Evolutionary conservation across 2,797 vertebrate genomes (phyloP).

Genomic region (Halcyon leucocephala): DNA sequence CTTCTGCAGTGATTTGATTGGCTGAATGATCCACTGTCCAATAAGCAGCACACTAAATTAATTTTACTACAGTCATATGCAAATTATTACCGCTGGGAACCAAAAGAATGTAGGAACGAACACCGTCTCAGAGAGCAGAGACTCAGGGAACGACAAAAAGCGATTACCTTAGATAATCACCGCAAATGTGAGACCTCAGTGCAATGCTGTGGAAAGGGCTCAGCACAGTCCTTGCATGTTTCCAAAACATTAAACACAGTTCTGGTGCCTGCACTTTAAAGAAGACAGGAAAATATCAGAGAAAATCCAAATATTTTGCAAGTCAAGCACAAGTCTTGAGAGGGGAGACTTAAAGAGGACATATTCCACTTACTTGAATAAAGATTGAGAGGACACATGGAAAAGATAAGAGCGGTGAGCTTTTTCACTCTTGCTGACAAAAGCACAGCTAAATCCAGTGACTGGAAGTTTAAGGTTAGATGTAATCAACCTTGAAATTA

Average conservation of each 20-base stretch:
- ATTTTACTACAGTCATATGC: slow-evolving; percentile 17
- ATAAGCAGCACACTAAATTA: slow-evolving; percentile 3
- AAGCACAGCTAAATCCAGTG: slow-evolving; percentile 50
- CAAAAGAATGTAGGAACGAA: neutral
- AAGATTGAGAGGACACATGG: neutral
- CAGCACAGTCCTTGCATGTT: neutral
- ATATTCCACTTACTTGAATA: neutral
- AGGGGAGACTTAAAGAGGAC: neutral
- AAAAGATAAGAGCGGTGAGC: neutral
- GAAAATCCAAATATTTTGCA: slow-evolving; percentile 8
- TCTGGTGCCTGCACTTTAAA: neutral
- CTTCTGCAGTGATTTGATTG: slow-evolving; percentile 30
- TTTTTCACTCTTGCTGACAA: slow-evolving; percentile 45
- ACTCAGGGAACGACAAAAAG: neutral
- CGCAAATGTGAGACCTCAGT: neutral
- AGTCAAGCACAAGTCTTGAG: neutral
- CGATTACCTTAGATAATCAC: neutral
- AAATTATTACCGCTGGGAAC: slow-evolving; percentile 11
- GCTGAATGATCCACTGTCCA: slow-evolving; percentile 28
- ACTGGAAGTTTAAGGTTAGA: slow-evolving; percentile 57
- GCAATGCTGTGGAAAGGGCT: neutral
- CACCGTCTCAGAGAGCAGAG: neutral
- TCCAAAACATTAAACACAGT: neutral
- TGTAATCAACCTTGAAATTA: slow-evolving; percentile 63
- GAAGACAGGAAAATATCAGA: neutral